Base-by-base conservation (phyloP, 2,888 invertebrate species). In the Litoditis marina region DNA sequence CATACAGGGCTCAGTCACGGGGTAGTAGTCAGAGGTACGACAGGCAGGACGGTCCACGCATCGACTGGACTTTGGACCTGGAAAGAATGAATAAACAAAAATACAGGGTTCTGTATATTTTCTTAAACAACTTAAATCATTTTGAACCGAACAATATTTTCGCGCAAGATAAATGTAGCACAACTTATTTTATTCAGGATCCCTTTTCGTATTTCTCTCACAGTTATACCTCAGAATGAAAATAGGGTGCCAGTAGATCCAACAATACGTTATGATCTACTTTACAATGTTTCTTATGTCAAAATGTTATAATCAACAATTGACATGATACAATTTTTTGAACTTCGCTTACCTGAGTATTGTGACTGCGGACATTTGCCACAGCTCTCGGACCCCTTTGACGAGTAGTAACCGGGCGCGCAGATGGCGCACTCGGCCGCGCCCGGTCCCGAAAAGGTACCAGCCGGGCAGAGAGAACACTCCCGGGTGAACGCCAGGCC, bases 401-500 rank as follows among this genome's bases (percentile, higher is more conserved):
- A 68, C 19, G 87, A 85, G 76, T 80, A 86, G 19, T 83, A 84
- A 67, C 86, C 85, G 39, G 82, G 79, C 1, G 83, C 82, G 77
- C 88, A 88, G n/a, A 84, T 83, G 2, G 73, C 72, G 66, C 86
- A 86, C 28, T 78, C 74, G 8, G 79, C 77, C 4, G 84, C 81
- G 1, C 85, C 85, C 11, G 74, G 76, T 31, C 76, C 78, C 60
- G 84, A 84, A 83, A 81, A 87, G 2, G 85, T 85, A 7, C 87
- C 87, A 8, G 83, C 80, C 8, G 82, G 81, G 76, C 84, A 84
- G 2, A 76, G 67, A 5, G 81, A 78, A 74, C 86, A 86, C 62
- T 85, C 84, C 0, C 87, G 86, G 1, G 87, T 85, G 75, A 85
- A 87, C 0, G 87, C 87, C 32, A 88, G 85, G 30, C 87, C 87